phyloP scores from a whole-genome alignment of 1,140 invertebrate genomes.

The Mamestra configurata region DNA sequence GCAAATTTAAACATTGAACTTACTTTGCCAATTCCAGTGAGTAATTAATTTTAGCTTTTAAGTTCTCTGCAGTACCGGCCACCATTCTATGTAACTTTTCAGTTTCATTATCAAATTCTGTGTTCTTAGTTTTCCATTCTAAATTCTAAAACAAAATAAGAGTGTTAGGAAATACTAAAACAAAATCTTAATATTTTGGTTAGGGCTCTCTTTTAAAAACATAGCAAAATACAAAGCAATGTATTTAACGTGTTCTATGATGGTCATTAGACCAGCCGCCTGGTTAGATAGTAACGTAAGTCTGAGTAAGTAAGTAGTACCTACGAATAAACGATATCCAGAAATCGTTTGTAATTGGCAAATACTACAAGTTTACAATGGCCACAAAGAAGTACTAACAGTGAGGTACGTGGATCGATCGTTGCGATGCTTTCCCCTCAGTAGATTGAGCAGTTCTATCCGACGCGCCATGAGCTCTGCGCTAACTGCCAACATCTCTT shows the following conservation, averaged over 20 bases:
- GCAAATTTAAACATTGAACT: constrained; percentile 28
- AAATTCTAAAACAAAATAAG: constrained; percentile 69
- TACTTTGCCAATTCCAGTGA: constrained; percentile 76
- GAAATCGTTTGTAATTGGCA: too few relatives aligned
- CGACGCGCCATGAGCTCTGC: constrained; percentile 74
- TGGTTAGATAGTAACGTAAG: too few relatives aligned
- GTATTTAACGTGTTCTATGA: too few relatives aligned
- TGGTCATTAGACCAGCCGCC: too few relatives aligned
- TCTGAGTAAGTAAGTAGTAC: too few relatives aligned
- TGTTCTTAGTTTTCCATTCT: constrained; percentile 79
- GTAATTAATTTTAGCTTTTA: constrained; percentile 76
- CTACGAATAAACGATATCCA: too few relatives aligned
- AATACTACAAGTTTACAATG: constrained; percentile 2
- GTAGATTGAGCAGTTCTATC: constrained; percentile 70
- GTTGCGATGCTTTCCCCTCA: constrained; percentile 70
- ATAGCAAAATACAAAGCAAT: too few relatives aligned
- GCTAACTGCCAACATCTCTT: constrained; percentile 69
- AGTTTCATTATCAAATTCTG: constrained; percentile 77
- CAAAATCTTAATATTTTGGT: too few relatives aligned
- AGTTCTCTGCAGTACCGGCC: constrained; percentile 69
- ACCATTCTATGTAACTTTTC: constrained; percentile 74
- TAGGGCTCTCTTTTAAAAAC: too few relatives aligned
- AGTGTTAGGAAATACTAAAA: too few relatives aligned
- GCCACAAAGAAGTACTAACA: constrained; percentile 55
- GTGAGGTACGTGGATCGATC: constrained; percentile 69